phyloP scores from a whole-genome alignment of 2,888 invertebrate genomes.

The Caenorhabditis wallacei region DNA sequence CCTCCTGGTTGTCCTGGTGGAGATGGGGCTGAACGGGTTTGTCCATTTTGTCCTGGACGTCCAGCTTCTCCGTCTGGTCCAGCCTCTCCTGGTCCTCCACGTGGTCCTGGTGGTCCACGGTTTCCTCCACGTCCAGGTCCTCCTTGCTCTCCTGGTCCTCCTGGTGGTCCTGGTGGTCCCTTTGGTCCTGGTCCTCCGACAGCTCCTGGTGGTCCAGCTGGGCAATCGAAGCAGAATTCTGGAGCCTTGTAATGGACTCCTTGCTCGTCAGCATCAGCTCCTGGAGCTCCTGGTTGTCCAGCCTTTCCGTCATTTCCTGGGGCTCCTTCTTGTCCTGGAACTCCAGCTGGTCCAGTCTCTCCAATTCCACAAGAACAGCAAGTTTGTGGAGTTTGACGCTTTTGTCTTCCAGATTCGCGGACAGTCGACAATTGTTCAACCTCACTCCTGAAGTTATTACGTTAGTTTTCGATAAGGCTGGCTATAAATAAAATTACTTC shows the following conservation, averaged over 20 bases:
- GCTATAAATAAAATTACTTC: background rate
- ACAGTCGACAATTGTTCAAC: conserved; percentile 38
- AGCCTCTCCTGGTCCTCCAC: conserved; percentile 69
- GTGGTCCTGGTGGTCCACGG: conserved; percentile 71
- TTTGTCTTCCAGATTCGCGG: conserved; percentile 56
- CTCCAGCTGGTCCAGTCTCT: conserved; percentile 67
- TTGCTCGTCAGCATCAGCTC: conserved; percentile 67
- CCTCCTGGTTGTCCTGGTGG: conserved; percentile 69
- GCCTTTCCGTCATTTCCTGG: conserved; percentile 66
- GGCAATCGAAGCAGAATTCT: conserved; percentile 65
- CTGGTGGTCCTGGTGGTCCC: conserved; percentile 74
- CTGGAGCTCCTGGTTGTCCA: conserved; percentile 65
- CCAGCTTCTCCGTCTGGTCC: conserved; percentile 71
- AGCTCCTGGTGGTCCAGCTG: conserved; percentile 73
- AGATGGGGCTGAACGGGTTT: conserved; percentile 66
- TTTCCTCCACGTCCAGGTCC: conserved; percentile 63
- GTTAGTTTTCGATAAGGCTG: background rate
- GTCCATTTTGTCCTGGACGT: conserved; percentile 69
- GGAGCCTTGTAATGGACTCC: conserved; percentile 60
- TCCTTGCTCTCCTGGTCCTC: conserved; percentile 68
- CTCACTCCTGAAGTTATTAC: conserved; percentile 34
- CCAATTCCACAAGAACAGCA: conserved; percentile 68
- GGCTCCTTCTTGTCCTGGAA: conserved; percentile 67
- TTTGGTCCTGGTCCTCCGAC: conserved; percentile 72
- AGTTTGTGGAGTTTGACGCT: conserved; percentile 62